Evolutionary conservation across 53 echinoderm and acorn worm genomes (phyloP).

Genomic region (Arbacia lixula): DNA sequence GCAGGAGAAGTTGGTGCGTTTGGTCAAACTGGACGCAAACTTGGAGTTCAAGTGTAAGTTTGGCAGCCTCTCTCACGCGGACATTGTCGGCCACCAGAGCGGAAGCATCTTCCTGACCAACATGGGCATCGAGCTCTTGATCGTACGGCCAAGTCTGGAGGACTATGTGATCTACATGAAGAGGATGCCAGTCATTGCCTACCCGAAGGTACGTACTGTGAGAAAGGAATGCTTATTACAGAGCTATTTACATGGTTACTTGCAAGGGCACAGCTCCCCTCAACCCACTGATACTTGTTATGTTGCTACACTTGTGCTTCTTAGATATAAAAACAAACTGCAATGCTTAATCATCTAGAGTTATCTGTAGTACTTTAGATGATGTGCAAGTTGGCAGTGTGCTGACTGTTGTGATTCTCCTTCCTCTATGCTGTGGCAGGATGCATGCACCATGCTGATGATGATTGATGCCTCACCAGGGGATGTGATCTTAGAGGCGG

Average conservation of each 20-base stretch:
- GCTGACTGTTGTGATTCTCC: too few species aligned
- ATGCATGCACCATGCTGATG: constrained; percentile 86
- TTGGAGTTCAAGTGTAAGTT: constrained; percentile 69
- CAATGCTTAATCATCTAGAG: background rate
- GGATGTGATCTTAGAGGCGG: constrained; percentile 85
- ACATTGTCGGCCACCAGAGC: constrained; percentile 70
- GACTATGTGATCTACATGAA: constrained; percentile 90
- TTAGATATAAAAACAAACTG: background rate
- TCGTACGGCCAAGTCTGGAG: constrained; percentile 81
- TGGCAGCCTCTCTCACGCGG: constrained; percentile 71
- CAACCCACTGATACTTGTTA: too few species aligned
- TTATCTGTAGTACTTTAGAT: too few species aligned
- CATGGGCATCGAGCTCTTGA: constrained; percentile 61
- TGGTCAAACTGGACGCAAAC: constrained; percentile 65
- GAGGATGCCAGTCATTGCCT: constrained; percentile 76
- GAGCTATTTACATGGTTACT: background rate
- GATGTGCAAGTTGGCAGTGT: too few species aligned
- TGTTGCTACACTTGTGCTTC: background rate
- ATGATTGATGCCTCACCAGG: constrained; percentile 87
- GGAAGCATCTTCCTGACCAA: constrained; percentile 72
- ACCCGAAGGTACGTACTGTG: constrained; percentile 85
- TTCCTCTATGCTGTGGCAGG: constrained; percentile 32
- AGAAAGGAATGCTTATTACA: too few species aligned
- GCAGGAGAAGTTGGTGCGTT: constrained; percentile 57
- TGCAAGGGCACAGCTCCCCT: background rate